Evolutionary conservation across 2,113 vertebrate genomes (phyloP), one percentile per base, ranked within the genome.

Genomic region (Campylomormyrus tamandua): DNA sequence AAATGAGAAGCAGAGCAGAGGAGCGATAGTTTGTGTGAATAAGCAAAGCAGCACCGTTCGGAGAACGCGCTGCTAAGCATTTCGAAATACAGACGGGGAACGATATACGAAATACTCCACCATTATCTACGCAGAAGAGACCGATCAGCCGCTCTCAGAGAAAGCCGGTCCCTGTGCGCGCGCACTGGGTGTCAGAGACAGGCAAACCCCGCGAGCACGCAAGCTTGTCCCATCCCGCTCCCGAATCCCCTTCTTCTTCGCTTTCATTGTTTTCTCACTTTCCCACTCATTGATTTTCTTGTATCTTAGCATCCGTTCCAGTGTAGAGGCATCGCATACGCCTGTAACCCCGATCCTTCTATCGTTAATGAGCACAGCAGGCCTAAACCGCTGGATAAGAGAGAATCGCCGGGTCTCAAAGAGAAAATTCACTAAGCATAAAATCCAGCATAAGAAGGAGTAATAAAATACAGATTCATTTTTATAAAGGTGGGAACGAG

Each of bases 1-100:
- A 89, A 89, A 91, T 91, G 88, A 90, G 89, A 35, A 89, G 87
- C 88, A 90, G 87, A 89, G 66, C 83, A 90, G 88, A 50, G 74
- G 21, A 66, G 56, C 88, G 88, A 70, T 11, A 46, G 53, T 87
- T 19, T 53, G 83, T 74, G 31, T 88, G 85, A 50, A 87, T 3
- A 42, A 42, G 31, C 70, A 77, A 77, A 13, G 35, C 74, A 62
- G 42, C 53, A 90, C 2, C 42, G n/a, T 85, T 6, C 24, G 87
- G 45, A 89, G 74, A 48, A 84, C 3, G n/a, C 5, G 35, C 8
- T 52, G 3, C 19, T 27, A 62, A 39, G 70, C 7, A 11, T 45
- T 66, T 39, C 3, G 31, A 39, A 77, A 77, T 19, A 39, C 31
- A 80, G 5, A 80, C 74, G 35, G 31, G 35, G 15, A 7, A 31